Percentiles rank a stretch among this genome's conserved stretches.
Conservation (phyloP, 2,888 invertebrate species). For the Eurytoma adleriae region DNA sequence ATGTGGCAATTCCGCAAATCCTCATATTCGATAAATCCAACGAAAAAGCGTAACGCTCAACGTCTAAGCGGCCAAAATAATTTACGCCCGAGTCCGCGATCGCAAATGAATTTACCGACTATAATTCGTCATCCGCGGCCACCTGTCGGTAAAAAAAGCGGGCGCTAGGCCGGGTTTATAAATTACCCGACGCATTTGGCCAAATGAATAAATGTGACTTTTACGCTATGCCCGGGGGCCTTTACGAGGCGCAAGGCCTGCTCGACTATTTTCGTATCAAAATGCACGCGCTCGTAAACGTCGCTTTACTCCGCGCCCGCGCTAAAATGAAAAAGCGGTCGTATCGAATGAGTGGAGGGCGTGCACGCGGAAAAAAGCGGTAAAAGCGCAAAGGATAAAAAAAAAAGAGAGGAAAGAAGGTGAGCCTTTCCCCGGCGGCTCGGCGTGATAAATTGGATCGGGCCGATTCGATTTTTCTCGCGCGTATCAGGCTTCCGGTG, state of each 20-base stretch:
- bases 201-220: conserved; percentile 16
- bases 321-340: conserved; percentile 20
- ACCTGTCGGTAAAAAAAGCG: not conserved
- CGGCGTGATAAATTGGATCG: not conserved
- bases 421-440: not conserved
- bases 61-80: too few species aligned
- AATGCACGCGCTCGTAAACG: conserved; percentile 28
- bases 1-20: too few species aligned
- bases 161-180: not conserved
- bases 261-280: conserved; percentile 20
- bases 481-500: not conserved
- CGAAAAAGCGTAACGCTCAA: too few species aligned
- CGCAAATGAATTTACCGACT: not conserved
- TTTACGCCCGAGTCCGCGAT: too few species aligned
- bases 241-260: not conserved
- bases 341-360: not conserved
- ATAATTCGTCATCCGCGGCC: not conserved
- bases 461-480: not conserved
- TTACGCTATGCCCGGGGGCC: not conserved
- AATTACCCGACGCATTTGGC: not conserved
- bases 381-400: not conserved
- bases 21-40: too few species aligned
- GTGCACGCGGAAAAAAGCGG: not conserved
- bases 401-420: too few species aligned
- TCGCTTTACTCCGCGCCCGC: conserved; percentile 6